Conservation (phyloP, 2,888 invertebrate species). For the Drosophila villosipedis region DNA sequence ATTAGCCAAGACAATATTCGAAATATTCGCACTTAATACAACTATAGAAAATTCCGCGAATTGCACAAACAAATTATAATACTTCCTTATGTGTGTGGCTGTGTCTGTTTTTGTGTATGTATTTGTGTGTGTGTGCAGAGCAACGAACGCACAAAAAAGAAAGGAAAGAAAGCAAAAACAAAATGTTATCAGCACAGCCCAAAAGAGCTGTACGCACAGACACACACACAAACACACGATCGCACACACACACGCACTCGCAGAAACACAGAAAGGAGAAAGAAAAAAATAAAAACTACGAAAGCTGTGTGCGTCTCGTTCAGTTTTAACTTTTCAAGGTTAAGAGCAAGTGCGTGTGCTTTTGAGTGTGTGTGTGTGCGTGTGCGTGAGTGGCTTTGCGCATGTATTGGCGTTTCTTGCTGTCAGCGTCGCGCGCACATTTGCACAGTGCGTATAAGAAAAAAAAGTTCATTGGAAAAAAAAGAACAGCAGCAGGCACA, state of each 20-base stretch:
- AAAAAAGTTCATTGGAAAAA: constrained; percentile 32
- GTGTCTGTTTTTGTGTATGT: constrained; percentile 12
- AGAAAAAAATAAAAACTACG: constrained; percentile 36
- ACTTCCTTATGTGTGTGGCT: constrained; percentile 5
- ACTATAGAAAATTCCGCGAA: constrained; percentile 47
- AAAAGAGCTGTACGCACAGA: constrained; percentile 50
- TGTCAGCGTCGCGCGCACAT: constrained; percentile 45
- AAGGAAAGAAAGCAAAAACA: constrained; percentile 66
- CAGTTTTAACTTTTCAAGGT: constrained; percentile 68
- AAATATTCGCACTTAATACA: constrained; percentile 40
- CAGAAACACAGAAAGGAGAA: constrained; percentile 50
- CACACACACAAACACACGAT: background rate
- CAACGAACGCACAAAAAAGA: constrained; percentile 57
- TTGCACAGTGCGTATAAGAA: constrained; percentile 62
- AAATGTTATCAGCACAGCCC: constrained; percentile 70
- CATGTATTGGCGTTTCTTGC: constrained; percentile 41
- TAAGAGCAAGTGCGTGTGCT: constrained; percentile 78
- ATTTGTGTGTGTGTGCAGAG: constrained; percentile 25
- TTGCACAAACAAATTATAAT: constrained; percentile 41
- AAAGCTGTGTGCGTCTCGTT: constrained; percentile 49
- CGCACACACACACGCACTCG: constrained; percentile 10
- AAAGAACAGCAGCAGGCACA: constrained; percentile 30
- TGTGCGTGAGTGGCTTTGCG: constrained; percentile 17
- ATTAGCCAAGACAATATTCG: constrained; percentile 28
- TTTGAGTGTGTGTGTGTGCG: constrained; percentile 29